phyloP scores from a whole-genome alignment of 1,140 invertebrate species.

The Neodiprion virginianus region DNA sequence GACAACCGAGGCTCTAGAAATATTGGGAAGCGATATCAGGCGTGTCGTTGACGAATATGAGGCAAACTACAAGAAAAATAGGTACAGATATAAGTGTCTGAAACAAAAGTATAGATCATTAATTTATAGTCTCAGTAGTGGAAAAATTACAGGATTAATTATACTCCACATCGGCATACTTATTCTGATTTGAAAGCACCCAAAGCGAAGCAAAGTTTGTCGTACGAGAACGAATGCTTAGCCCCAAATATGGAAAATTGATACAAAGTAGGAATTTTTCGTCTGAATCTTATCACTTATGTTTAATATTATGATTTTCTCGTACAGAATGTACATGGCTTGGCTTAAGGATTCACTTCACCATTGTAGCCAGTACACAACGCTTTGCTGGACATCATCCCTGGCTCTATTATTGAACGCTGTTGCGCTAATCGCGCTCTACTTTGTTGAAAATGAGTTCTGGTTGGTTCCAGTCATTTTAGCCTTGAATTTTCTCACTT shows the following conservation, averaged over 20 bases:
- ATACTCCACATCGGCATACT: not conserved
- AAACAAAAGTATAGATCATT: slow-evolving; percentile 19
- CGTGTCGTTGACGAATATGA: slow-evolving; percentile 57
- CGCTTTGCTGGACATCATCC: slow-evolving; percentile 71
- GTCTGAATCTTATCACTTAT: slow-evolving; percentile 33
- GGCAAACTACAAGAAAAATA: slow-evolving; percentile 48
- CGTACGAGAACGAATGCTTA: not conserved
- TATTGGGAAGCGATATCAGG: slow-evolving; percentile 58
- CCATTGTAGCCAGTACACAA: slow-evolving; percentile 70
- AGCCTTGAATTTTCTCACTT: not conserved
- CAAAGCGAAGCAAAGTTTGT: not conserved
- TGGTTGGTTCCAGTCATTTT: slow-evolving; percentile 44
- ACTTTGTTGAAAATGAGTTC: slow-evolving; percentile 48
- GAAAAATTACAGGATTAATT: slow-evolving; percentile 25
- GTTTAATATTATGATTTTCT: slow-evolving; percentile 16
- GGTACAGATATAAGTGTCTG: slow-evolving; percentile 39
- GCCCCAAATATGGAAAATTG: no score
- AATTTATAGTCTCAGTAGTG: slow-evolving; percentile 24
- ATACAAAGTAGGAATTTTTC: no score
- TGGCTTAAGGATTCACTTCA: slow-evolving; percentile 66
- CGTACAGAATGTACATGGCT: slow-evolving; percentile 57
- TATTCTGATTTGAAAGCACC: not conserved
- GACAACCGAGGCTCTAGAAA: slow-evolving; percentile 57
- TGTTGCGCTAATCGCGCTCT: slow-evolving; percentile 56
- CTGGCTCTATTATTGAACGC: slow-evolving; percentile 60